Base-by-base conservation (phyloP, 2,113 vertebrate genomes). In the Dicentrarchus labrax region DNA sequence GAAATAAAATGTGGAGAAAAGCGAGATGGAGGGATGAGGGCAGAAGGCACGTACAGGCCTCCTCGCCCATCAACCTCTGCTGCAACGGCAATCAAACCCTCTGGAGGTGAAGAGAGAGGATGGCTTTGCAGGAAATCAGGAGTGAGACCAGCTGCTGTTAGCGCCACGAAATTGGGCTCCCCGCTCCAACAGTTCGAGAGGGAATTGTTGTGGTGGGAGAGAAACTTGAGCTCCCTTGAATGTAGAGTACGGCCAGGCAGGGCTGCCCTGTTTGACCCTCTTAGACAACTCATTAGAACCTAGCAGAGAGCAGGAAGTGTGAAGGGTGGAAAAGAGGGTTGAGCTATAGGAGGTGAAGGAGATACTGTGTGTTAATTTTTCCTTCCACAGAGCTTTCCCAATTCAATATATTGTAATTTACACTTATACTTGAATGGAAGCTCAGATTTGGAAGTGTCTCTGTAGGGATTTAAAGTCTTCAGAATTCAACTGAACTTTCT, bases 171-270 rank as follows among this genome's bases (percentile, higher is more conserved):
- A 83, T 77, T 83, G 78, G 24, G 67, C 48, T 19, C 24, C n/a
- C 21, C 3, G 64, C 72, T 84, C 30, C 36, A 77, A 71, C 82
- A 66, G 70, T 67, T 65, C 8, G 67, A 56, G 59, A 69, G 59
- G 22, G 64, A 80, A 80, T 56, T 72, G 62, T 24, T 62, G 74
- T 39, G 82, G 62, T 75, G 82, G 66, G 76, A 71, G 57, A 80
- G 64, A 66, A 86, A 84, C 56, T 45, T 54, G 21, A 82, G 69
- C 10, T 71, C 12, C 8, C 8, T 76, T 78, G 54, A 59, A 61
- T 67, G 60, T 30, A 54, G 73, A 50, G 72, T 73, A 47, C 4
- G 4, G 62, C 15, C 36, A 43, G 57, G 16, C 39, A 68, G 43
- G 30, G 16, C 45, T 47, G 30, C 50, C 17, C 57, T 54, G 48